phyloP scores from a whole-genome alignment of 2,797 vertebrate genomes.

The Potorous gilbertii region DNA sequence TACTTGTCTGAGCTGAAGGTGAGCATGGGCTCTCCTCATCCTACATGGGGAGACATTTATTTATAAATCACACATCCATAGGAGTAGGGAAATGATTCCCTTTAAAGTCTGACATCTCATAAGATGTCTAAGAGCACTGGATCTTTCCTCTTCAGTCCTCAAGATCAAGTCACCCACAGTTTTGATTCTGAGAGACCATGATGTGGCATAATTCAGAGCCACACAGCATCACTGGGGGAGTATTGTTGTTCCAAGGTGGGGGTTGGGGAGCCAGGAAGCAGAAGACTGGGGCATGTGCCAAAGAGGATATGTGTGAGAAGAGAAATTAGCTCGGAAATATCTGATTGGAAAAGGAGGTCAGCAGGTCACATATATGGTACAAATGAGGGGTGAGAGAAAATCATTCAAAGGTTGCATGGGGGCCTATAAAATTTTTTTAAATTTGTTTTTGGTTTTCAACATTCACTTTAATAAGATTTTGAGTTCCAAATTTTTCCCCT shows the following conservation, averaged over 20 bases:
- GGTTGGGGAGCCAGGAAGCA: background rate
- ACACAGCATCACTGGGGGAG: background rate
- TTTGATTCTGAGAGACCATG: background rate
- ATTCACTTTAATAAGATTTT: too few species aligned
- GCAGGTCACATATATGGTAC: background rate
- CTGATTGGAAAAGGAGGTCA: too few species aligned
- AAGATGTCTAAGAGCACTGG: background rate
- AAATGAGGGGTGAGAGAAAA: background rate
- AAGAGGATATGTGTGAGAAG: background rate
- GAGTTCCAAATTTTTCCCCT: too few species aligned
- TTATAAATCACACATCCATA: background rate
- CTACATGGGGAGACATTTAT: rapidly evolving
- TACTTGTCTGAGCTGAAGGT: conserved; percentile 13
- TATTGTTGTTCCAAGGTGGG: background rate
- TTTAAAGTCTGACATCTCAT: background rate
- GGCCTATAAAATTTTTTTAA: background rate
- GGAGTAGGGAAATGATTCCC: background rate
- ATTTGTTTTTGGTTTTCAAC: too few species aligned
- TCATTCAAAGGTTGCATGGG: background rate
- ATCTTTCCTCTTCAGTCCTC: background rate
- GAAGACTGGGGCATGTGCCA: background rate
- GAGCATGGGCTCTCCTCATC: conserved; percentile 18
- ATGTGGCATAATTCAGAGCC: background rate
- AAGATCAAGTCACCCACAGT: too few species aligned
- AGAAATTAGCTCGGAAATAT: background rate